Base-by-base conservation (phyloP, 1,140 invertebrate genomes). In the Notospermus geniculatus region DNA sequence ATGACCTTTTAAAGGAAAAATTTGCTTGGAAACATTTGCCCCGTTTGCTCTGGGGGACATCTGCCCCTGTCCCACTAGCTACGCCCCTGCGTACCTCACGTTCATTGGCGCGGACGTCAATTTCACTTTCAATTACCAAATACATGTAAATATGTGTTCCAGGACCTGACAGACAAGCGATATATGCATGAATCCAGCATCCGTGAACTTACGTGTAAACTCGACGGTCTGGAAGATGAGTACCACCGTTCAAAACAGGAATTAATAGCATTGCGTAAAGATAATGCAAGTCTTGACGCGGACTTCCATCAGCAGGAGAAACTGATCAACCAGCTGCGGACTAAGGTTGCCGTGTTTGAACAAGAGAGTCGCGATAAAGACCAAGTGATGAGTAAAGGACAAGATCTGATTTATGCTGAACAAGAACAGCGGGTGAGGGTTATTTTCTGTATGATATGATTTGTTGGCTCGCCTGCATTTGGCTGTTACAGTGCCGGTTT, bases 331-430 rank as follows among this genome's bases (percentile, higher is more conserved):
- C 77, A 76, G 62, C 76, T 87, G n/a, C 80, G 77, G 65, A 86
- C 84, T n/a, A 80, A 80, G 72, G 75, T 88, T 27, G 84, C 85
- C 41, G 85, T 87, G 11, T 64, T 86, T 7, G 87, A 88, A 68
- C 85, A 87, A 73, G 87, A 88, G 68, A 64, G 85, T 17, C 85
- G 86, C 68, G 84, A 87, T 66, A 87, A 87, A 76, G 78, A 78
- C 27, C 75, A 84, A 45, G 72, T 86, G 1, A 55, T 81, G 7
- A 32, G 65, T 1, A 75, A 71, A 53, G 75, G 74, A 1, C 63
- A 71, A 39, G 80, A 80, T 59, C 54, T 80, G 27, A 57, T 79
- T 1, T 60, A 60, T 32, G 65, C 73, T 27, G 78, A 82, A 58
- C 74, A 82, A 63, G 74, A 75, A 9, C 68, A 75, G 55, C 78